These are phyloP conservation scores for Spilogale gracilis DNA, from an alignment of 2,113 vertebrate species.

Conservation along the genomic window DNA sequence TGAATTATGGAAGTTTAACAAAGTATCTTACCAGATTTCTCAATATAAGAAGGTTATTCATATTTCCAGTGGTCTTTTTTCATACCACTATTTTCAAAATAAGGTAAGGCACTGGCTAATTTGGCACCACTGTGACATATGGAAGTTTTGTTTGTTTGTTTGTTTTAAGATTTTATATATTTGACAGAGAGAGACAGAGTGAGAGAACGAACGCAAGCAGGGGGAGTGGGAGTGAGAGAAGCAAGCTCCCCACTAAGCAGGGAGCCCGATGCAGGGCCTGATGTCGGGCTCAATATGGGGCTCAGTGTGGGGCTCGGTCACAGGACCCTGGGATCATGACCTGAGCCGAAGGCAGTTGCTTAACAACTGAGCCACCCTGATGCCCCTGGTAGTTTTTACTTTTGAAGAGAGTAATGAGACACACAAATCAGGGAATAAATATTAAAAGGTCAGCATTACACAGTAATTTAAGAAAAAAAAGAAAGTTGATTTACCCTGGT, in stretches of 20 bases:
- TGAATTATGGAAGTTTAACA: background rate
- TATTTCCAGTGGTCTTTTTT: background rate
- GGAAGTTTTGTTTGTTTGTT: background rate
- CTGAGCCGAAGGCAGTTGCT: too few relatives aligned
- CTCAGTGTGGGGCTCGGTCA: too few relatives aligned
- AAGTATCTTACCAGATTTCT: background rate
- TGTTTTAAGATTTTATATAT: too few relatives aligned
- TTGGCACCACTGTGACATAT: background rate
- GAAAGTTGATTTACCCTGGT: background rate
- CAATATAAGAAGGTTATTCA: background rate
- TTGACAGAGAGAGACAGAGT: too few relatives aligned
- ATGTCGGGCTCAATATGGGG: too few relatives aligned
- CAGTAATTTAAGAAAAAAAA: constrained; percentile 5
- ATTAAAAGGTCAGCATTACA: background rate
- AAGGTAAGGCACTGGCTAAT: background rate
- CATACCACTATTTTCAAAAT: background rate
- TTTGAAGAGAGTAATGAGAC: background rate
- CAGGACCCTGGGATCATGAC: too few relatives aligned
- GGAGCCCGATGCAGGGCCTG: too few relatives aligned
- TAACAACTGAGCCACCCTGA: too few relatives aligned
- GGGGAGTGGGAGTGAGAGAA: too few relatives aligned
- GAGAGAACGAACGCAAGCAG: too few relatives aligned
- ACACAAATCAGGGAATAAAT: background rate
- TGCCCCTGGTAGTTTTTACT: background rate
- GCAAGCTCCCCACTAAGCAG: too few relatives aligned